A percentile compares a stretch with the other conserved stretches of the same genome.
Conservation (phyloP, 2,888 invertebrate genomes). For the Plagiodera versicolora region DNA sequence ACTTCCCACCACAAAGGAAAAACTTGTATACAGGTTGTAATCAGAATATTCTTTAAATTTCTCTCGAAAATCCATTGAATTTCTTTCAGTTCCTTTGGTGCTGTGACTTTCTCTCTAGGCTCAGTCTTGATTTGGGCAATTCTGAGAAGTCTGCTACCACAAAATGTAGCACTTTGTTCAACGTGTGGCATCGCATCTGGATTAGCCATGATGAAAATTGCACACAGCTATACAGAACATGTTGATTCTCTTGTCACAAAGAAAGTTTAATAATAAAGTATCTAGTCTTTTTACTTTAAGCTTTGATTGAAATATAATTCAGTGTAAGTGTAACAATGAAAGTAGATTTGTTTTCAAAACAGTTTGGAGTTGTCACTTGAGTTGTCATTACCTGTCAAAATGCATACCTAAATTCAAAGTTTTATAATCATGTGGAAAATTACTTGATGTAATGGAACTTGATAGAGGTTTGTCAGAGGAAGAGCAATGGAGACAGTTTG, state of each 20-base stretch:
- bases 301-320: not conserved
- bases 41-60: not conserved
- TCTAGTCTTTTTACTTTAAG: not conserved
- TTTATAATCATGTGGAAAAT: not conserved
- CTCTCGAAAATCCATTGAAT: not conserved
- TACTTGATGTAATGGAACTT: not conserved
- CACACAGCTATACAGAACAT: conserved; percentile 48
- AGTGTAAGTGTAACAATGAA: not conserved
- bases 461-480: conserved; percentile 16
- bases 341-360: conserved; percentile 5
- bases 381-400: conserved; percentile 10
- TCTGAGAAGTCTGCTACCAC: conserved; percentile 75
- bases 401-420: not conserved
- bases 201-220: conserved; percentile 60
- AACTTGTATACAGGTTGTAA: conserved; percentile 68
- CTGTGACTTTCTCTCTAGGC: conserved; percentile 84
- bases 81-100: conserved; percentile 63
- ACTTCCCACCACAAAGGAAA: conserved; percentile 61
- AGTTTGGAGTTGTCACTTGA: conserved; percentile 5
- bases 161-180: conserved; percentile 67
- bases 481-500: conserved; percentile 26
- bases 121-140: conserved; percentile 89
- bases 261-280: conserved; percentile 12
- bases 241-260: conserved; percentile 45
- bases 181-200: conserved; percentile 72